phyloP scores from a whole-genome alignment of 2,888 invertebrate genomes.

The Hypomecis punctinalis region DNA sequence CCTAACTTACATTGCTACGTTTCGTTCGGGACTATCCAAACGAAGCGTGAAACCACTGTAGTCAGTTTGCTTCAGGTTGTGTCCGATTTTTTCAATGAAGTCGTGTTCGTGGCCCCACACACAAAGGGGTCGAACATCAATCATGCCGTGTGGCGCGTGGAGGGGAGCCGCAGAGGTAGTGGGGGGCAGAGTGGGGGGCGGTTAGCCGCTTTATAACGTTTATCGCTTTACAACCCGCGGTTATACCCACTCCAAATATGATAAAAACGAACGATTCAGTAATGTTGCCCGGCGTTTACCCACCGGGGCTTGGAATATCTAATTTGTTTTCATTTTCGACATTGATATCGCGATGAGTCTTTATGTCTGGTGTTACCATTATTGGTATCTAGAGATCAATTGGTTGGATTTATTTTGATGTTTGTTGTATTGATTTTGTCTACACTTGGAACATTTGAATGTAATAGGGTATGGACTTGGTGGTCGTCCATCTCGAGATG shows the following conservation, averaged over 20 bases:
- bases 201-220: conserved; percentile 34
- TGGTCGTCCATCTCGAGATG: no score
- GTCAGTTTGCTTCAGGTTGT: no score
- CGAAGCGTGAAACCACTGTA: no score
- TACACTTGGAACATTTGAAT: no score
- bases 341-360: conserved; percentile 1
- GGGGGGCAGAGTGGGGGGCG: conserved; percentile 3
- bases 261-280: conserved; percentile 25
- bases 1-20: no score
- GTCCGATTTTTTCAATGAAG: no score
- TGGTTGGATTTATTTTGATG: neutral
- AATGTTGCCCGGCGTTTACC: conserved; percentile 3
- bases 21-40: no score
- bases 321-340: conserved; percentile 6
- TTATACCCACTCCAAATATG: conserved; percentile 31
- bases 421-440: no score
- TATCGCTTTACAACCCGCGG: conserved; percentile 36
- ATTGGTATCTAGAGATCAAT: neutral
- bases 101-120: conserved; percentile 32
- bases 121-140: conserved; percentile 40
- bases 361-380: neutral
- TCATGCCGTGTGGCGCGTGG: conserved; percentile 31
- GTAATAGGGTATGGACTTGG: no score
- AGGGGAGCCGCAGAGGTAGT: neutral
- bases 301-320: conserved; percentile 3